phyloP scores from a whole-genome alignment of 2,113 vertebrate species.

The Periophthalmodon schlosseri region DNA sequence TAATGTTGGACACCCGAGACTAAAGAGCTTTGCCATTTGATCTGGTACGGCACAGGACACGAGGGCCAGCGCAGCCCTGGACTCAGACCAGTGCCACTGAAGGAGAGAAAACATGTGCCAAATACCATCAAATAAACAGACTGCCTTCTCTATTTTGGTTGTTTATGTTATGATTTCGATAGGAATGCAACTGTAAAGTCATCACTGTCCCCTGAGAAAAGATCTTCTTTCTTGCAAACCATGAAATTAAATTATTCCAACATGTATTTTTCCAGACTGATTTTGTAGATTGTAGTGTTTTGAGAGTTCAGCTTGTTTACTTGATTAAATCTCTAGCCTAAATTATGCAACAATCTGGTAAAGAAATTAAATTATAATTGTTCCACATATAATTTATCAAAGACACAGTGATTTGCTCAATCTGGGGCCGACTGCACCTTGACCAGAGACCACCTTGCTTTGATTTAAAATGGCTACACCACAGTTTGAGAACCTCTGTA shows the following conservation, averaged over 20 bases:
- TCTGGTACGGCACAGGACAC: conserved; percentile 22
- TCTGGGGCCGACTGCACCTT: too few relatives aligned
- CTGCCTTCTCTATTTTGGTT: neutral
- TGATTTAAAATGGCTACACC: neutral
- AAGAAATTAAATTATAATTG: neutral
- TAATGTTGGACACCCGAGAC: conserved; percentile 53
- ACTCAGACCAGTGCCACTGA: conserved; percentile 6
- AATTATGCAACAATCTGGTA: neutral
- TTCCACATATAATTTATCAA: neutral
- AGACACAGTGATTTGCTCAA: too few relatives aligned
- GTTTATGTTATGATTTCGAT: neutral
- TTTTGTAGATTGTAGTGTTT: neutral
- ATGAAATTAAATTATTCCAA: neutral
- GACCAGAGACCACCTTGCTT: too few relatives aligned
- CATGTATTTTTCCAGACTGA: neutral
- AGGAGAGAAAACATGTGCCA: neutral
- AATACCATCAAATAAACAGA: neutral
- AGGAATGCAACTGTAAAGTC: neutral
- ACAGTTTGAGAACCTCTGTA: neutral
- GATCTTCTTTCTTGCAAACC: neutral
- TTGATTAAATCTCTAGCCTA: neutral
- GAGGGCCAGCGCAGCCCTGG: conserved; percentile 22
- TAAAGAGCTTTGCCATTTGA: conserved; percentile 75
- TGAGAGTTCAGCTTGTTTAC: neutral
- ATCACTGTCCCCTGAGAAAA: conserved; percentile 1